A percentile compares a stretch with the other conserved stretches of the same genome.
Evolutionary conservation across 2,888 invertebrate genomes (phyloP).

Genomic region (Hypomecis atomaria): DNA sequence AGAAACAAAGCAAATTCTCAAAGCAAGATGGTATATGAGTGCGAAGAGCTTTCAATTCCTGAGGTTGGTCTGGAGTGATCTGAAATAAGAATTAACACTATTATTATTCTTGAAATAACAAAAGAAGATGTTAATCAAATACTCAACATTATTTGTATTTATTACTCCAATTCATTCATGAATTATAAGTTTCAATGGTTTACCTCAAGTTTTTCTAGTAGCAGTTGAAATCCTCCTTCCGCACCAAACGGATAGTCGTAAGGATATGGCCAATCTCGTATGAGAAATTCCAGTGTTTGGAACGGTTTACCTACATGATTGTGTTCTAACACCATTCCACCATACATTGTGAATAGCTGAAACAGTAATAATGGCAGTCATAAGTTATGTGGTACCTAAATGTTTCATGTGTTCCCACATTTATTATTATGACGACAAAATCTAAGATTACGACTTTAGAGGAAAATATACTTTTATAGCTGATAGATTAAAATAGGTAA

Average conservation of each 20-base stretch:
- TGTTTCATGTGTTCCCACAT: too few relatives aligned
- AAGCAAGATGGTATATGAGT: constrained; percentile 32
- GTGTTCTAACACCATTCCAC: constrained; percentile 14
- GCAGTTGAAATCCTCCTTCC: constrained; percentile 2
- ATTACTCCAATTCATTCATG: too few relatives aligned
- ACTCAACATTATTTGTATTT: too few relatives aligned
- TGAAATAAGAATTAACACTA: not conserved
- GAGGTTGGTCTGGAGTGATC: constrained; percentile 26
- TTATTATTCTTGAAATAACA: too few relatives aligned
- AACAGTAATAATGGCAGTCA: not conserved
- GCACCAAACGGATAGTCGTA: constrained; percentile 10
- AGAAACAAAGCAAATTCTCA: constrained; percentile 34
- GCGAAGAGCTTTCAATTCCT: constrained; percentile 32
- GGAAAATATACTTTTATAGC: too few relatives aligned
- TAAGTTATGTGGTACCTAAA: too few relatives aligned
- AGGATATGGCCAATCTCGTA: constrained; percentile 17
- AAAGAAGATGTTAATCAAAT: too few relatives aligned
- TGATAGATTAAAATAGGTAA: too few relatives aligned
- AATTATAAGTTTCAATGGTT: too few relatives aligned
- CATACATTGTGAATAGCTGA: constrained; percentile 16
- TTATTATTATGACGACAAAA: too few relatives aligned
- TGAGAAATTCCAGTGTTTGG: constrained; percentile 13
- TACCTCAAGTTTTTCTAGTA: constrained; percentile 15
- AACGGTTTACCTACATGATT: constrained; percentile 14
- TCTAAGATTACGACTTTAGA: too few relatives aligned